Evolutionary conservation across 1,140 invertebrate species (phyloP).

Genomic region (Conus betulinus): DNA sequence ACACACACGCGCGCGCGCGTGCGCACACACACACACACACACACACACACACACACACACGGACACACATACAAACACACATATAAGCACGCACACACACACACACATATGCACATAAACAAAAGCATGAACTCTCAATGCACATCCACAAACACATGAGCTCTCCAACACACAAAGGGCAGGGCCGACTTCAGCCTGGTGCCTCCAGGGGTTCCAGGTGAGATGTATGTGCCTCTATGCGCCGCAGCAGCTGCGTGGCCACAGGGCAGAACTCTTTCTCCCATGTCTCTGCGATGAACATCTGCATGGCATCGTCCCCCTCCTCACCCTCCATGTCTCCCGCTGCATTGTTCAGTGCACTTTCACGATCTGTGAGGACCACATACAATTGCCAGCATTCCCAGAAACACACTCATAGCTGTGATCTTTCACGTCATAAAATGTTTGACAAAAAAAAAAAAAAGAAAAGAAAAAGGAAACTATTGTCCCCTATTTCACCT

Average conservation of each 20-base stretch:
- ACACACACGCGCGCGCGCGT: too few species aligned
- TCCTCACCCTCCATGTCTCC: conserved; percentile 50
- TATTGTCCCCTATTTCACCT: too few species aligned
- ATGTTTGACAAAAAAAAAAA: too few species aligned
- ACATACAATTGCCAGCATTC: neutral
- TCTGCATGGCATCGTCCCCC: conserved; percentile 67
- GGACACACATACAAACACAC: neutral
- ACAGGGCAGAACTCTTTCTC: conserved; percentile 72
- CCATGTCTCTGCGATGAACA: conserved; percentile 70
- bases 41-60: neutral
- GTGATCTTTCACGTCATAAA: too few species aligned
- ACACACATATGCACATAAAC: conserved; percentile 2
- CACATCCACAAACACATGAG: neutral
- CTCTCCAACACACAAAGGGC: neutral
- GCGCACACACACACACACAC: neutral
- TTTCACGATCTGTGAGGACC: neutral
- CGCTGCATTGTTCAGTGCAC: conserved; percentile 4
- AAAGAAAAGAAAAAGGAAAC: too few species aligned
- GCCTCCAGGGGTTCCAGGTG: conserved; percentile 70
- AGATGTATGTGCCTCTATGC: conserved; percentile 70
- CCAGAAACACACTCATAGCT: too few species aligned
- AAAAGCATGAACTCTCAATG: neutral
- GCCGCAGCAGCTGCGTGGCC: conserved; percentile 68
- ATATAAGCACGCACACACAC: neutral
- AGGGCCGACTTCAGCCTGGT: conserved; percentile 44